Conservation (phyloP, 2,113 vertebrate species). For the Passer montanus region DNA sequence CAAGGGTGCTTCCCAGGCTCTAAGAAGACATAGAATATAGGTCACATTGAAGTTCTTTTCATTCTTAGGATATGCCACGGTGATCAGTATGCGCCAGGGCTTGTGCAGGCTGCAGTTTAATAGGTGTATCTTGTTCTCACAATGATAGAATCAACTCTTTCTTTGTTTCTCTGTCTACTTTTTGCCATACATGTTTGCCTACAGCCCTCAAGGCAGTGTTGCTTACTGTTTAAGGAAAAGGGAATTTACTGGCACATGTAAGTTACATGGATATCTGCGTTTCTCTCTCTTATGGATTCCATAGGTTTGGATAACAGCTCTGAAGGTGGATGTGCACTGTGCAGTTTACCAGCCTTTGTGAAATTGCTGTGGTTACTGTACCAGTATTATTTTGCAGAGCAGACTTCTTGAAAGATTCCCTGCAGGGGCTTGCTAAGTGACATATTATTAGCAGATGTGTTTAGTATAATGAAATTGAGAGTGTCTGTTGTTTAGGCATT, state of each 20-base stretch:
- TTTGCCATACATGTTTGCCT: constrained; percentile 24
- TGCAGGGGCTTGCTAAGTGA: neutral
- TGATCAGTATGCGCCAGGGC: constrained; percentile 28
- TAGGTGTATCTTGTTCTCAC: constrained; percentile 55
- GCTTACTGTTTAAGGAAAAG: neutral
- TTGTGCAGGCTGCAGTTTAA: neutral
- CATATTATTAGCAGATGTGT: neutral
- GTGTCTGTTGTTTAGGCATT: neutral
- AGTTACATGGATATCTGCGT: neutral
- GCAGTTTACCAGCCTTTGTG: neutral
- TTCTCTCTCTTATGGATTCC: neutral
- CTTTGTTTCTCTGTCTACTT: constrained; percentile 53
- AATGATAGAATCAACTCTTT: constrained; percentile 51
- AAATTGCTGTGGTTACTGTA: neutral
- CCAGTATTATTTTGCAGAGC: neutral
- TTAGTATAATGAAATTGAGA: neutral
- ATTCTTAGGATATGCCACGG: constrained; percentile 48
- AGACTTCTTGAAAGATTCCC: neutral
- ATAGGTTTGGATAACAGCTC: neutral
- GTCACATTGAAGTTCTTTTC: constrained; percentile 57
- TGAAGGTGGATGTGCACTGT: fast-evolving
- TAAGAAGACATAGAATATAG: constrained; percentile 62
- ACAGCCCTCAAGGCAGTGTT: neutral
- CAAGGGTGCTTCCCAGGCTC: constrained; percentile 57
- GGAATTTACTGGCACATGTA: neutral